Evolutionary conservation across 2,888 invertebrate genomes (phyloP).

Genomic region (Acleris emargana): DNA sequence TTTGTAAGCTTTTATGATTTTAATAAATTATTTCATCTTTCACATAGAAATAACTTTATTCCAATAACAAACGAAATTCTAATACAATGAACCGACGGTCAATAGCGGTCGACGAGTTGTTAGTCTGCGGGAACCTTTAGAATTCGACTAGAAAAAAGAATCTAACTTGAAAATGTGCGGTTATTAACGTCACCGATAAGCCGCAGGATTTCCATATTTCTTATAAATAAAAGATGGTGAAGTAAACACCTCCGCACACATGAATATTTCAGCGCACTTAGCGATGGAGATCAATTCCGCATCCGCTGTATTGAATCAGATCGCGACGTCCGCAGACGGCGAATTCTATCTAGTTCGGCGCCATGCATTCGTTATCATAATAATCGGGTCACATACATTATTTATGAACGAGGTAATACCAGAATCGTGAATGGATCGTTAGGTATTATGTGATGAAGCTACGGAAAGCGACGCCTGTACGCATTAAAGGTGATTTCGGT

Average conservation of each 20-base stretch:
- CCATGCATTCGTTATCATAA: constrained; percentile 59
- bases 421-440: constrained; percentile 35
- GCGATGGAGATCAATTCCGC: constrained; percentile 37
- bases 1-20: no score
- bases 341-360: constrained; percentile 45
- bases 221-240: constrained; percentile 25
- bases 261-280: constrained; percentile 48
- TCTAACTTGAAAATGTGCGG: no score
- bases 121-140: no score
- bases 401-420: constrained; percentile 33
- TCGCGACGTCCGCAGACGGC: constrained; percentile 36
- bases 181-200: neutral
- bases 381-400: constrained; percentile 46
- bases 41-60: no score
- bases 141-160: no score
- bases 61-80: no score
- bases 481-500: neutral
- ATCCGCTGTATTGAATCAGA: constrained; percentile 30
- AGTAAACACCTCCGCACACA: constrained; percentile 40
- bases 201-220: neutral
- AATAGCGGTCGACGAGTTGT: no score
- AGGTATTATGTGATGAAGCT: constrained; percentile 15
- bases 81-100: no score
- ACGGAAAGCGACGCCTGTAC: neutral
- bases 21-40: no score